phyloP scores from a whole-genome alignment of 1,140 invertebrate species.

The Lucilia cuprina region DNA sequence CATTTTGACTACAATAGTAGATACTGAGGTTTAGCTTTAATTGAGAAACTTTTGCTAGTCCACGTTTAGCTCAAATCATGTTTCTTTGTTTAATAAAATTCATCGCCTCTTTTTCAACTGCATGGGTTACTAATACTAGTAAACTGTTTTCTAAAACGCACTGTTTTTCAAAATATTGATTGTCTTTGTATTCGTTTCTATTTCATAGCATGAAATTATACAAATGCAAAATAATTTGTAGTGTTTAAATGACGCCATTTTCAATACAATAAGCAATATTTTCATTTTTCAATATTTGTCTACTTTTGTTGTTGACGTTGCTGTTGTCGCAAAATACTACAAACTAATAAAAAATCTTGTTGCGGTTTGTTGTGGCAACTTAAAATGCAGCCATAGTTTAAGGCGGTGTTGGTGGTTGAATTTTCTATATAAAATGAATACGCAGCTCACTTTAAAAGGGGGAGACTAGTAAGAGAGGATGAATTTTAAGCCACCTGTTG shows the following conservation, averaged over 20 bases:
- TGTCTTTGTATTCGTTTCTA: background rate
- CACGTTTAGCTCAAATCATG: too few relatives aligned
- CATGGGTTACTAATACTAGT: too few relatives aligned
- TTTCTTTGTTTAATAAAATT: too few relatives aligned
- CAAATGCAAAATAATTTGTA: background rate
- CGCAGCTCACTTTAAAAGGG: too few relatives aligned
- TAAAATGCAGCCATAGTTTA: background rate
- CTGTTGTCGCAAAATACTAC: background rate
- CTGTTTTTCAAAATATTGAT: background rate
- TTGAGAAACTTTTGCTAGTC: too few relatives aligned
- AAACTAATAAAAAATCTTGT: background rate
- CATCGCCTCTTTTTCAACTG: too few relatives aligned
- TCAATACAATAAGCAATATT: background rate
- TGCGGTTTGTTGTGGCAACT: background rate
- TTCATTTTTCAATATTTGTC: background rate
- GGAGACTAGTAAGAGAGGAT: background rate
- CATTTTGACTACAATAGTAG: too few relatives aligned
- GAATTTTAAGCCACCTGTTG: slow-evolving; percentile 15
- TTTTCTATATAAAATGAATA: too few relatives aligned
- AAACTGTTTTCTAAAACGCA: background rate
- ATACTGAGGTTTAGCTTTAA: too few relatives aligned
- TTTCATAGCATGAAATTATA: background rate
- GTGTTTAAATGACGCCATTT: slow-evolving; percentile 14
- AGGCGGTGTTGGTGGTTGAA: background rate
- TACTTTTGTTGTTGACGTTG: background rate